These are phyloP conservation scores for Drosophila niveifrons DNA, from an alignment of 2,888 invertebrate species.

Conservation along the genomic window DNA sequence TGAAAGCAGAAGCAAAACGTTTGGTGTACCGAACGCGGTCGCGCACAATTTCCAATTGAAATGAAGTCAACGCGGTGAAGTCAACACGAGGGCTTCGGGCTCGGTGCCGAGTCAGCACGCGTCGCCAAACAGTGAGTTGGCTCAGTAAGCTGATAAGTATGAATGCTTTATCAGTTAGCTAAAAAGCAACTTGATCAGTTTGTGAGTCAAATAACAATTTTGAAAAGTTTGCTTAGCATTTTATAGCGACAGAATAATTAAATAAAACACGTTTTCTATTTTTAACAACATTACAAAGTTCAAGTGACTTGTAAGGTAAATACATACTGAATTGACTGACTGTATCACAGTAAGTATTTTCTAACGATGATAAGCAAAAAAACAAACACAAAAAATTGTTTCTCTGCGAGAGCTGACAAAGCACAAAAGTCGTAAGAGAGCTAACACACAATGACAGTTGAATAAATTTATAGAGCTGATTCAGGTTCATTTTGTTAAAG, in stretches of 20 bases:
- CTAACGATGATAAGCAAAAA: slow-evolving; percentile 54
- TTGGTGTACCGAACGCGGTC: slow-evolving; percentile 58
- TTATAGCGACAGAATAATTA: neutral
- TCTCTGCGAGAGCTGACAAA: slow-evolving; percentile 10
- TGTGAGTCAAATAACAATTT: neutral
- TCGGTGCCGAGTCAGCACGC: slow-evolving; percentile 44
- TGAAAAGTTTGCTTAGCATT: neutral
- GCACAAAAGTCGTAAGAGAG: slow-evolving; percentile 20
- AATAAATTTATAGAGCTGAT: neutral
- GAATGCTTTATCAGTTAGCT: neutral
- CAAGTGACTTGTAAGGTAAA: neutral
- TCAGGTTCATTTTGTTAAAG: slow-evolving; percentile 27
- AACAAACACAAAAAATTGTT: slow-evolving; percentile 2
- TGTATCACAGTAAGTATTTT: slow-evolving; percentile 28
- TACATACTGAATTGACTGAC: slow-evolving; percentile 8
- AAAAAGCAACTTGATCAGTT: neutral
- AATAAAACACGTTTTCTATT: neutral
- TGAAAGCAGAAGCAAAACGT: slow-evolving; percentile 26
- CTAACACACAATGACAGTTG: slow-evolving; percentile 17
- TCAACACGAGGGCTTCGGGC: slow-evolving; percentile 30
- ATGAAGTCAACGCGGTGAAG: slow-evolving; percentile 64
- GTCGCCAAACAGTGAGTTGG: slow-evolving; percentile 44
- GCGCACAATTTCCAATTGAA: slow-evolving; percentile 72
- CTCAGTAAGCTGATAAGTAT: slow-evolving; percentile 33
- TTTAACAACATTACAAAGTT: neutral